Percentiles rank a stretch among this genome's conserved stretches.
phyloP scores from a whole-genome alignment of 2,888 invertebrate genomes.

The Nomada goodeniana region DNA sequence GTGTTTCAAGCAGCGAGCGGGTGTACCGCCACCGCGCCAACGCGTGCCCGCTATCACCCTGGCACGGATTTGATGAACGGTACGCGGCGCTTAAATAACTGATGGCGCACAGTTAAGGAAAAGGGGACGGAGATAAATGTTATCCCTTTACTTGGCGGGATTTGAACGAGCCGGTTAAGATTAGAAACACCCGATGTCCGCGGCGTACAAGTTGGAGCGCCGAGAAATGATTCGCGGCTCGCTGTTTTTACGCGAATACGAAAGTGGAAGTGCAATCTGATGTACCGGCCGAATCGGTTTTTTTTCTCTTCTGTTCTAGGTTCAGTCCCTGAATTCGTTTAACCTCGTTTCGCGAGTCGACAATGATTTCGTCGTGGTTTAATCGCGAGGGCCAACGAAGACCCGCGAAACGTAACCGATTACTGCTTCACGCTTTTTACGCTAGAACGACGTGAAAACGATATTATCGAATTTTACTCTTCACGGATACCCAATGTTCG shows the following conservation, averaged over 20 bases:
- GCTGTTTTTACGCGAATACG: conserved; percentile 7
- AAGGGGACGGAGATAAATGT: conserved; percentile 56
- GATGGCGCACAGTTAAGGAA: conserved; percentile 58
- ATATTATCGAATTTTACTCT: neutral
- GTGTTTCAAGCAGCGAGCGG: neutral
- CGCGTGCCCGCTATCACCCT: conserved; percentile 58
- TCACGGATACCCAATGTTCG: neutral
- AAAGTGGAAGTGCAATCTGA: neutral
- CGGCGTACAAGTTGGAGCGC: conserved; percentile 10
- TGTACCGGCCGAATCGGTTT: neutral
- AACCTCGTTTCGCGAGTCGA: too few relatives aligned
- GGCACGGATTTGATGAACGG: conserved; percentile 63
- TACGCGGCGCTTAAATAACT: conserved; percentile 58
- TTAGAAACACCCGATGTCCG: conserved; percentile 34
- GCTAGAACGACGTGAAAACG: neutral
- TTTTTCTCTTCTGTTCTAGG: neutral
- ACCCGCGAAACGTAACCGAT: too few relatives aligned
- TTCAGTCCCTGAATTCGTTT: too few relatives aligned
- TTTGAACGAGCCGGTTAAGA: conserved; percentile 45
- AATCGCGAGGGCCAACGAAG: too few relatives aligned
- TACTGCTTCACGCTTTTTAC: too few relatives aligned
- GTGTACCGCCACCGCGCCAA: conserved; percentile 5
- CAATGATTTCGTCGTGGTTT: too few relatives aligned
- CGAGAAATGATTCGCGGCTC: conserved; percentile 35
- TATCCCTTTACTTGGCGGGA: conserved; percentile 41